These are phyloP conservation scores for Ridgeia piscesae DNA, from an alignment of 1,140 invertebrate genomes.

Conservation along the genomic window DNA sequence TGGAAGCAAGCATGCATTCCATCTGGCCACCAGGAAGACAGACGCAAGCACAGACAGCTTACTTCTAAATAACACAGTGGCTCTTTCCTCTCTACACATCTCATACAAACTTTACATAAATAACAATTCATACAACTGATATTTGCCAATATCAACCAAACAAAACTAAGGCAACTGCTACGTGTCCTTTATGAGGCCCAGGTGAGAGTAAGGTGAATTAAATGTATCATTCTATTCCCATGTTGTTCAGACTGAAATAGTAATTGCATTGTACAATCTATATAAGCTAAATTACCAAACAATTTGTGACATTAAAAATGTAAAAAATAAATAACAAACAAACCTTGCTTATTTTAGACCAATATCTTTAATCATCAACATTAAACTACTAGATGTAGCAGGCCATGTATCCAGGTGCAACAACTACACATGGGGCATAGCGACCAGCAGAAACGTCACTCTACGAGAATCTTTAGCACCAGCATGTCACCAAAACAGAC, in stretches of 20 bases:
- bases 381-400: not conserved
- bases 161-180: not conserved
- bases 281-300: not conserved
- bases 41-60: slow-evolving; percentile 14
- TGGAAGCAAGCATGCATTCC: slow-evolving; percentile 30
- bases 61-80: not conserved
- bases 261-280: not conserved
- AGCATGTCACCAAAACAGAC: not conserved
- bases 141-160: not conserved
- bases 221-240: not conserved
- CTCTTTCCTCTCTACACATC: not conserved
- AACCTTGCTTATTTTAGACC: not conserved
- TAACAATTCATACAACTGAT: not conserved
- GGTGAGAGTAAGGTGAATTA: not conserved
- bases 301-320: not conserved
- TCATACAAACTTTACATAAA: not conserved
- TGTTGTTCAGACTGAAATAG: not conserved
- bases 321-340: not conserved
- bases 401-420: not conserved
- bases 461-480: not conserved
- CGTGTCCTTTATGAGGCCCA: not conserved
- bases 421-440: not conserved
- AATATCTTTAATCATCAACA: not conserved
- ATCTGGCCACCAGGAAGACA: slow-evolving; percentile 42
- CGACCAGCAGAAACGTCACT: not conserved